phyloP scores from a whole-genome alignment of 2,797 vertebrate species.

The Austrolebias charrua region DNA sequence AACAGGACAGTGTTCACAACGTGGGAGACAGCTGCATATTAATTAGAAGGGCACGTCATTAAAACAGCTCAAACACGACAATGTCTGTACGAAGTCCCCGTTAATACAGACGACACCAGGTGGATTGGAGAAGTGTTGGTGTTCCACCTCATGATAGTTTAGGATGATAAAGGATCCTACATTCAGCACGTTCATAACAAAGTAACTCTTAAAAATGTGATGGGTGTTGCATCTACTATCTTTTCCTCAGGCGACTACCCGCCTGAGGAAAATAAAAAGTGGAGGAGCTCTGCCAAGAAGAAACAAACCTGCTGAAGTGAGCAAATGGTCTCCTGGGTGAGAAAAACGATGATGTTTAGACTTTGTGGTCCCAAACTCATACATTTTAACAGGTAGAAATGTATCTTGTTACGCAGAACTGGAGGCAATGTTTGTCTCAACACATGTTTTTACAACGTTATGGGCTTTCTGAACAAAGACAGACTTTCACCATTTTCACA shows the following conservation, averaged over 20 bases:
- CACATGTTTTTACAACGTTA: neutral
- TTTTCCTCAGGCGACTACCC: conserved; percentile 1
- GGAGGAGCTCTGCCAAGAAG: neutral
- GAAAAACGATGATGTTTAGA: neutral
- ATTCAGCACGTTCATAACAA: conserved; percentile 2
- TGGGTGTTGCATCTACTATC: neutral
- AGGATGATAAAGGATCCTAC: conserved; percentile 10
- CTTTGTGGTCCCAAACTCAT: neutral
- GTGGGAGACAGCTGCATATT: conserved; percentile 69
- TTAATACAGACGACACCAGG: conserved; percentile 28
- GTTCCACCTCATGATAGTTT: neutral
- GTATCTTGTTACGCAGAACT: neutral
- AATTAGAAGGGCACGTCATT: conserved; percentile 69
- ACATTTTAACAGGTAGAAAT: neutral
- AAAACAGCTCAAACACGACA: conserved; percentile 49
- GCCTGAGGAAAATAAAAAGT: conserved; percentile 24
- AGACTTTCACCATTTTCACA: neutral
- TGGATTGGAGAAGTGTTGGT: conserved; percentile 4
- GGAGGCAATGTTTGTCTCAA: neutral
- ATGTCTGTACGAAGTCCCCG: conserved; percentile 11
- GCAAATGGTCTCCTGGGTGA: neutral
- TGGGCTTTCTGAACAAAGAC: conserved; percentile 18
- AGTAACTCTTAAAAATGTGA: conserved; percentile 22
- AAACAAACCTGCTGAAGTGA: neutral
- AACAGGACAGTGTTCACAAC: conserved; percentile 59